Base-by-base conservation (phyloP, 2,888 invertebrate genomes). In the Cremastinae sp. region DNA sequence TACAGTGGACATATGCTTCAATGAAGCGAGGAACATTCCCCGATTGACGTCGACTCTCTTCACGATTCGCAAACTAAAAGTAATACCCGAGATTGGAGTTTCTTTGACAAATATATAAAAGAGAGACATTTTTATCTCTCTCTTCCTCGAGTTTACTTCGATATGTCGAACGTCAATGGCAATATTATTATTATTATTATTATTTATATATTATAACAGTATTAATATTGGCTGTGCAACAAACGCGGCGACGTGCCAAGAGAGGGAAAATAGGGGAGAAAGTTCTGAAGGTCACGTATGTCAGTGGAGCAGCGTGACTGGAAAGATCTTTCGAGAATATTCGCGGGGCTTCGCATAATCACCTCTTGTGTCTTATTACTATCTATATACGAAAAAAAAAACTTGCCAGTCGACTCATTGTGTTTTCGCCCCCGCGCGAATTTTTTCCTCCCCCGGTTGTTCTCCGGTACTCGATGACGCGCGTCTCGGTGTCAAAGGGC, bases 281-380 rank as follows among this genome's bases (percentile, higher is more conserved):
- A 58, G 45, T 69, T 14, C 16, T 51, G 43, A 70, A 58, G 65
- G 65, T 72, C 43, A 68, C 43, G 54, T 66, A 43, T 34, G 53
- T 28, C 51, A 34, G n/a, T 2, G 36, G 28, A 45, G 38, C 51
- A 62, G 56, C 59, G 70, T 70, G 56, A 68, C 61, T 66, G 41
- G 18, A 65, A 61, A 51, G 58, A 34, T 66, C 16, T 56, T 51
- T 71, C 18, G 54, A 43, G 56, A 54, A 45, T 9, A 34, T 43
- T 58, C 53, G 65, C 53, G 61, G 66, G 71, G 75, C 75, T 75
- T 75, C 75, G 12, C 28, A 47, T 66, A 71, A 75, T 71, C 38
- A 61, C 54, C 65, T 64, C 28, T 75, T 75, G 61, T 69, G 69
- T 71, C 34, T 65, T 53, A 65, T 65, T 75, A 74, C 38, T 8